Conservation (phyloP, 2,113 vertebrate species). For the Azemiops feae region DNA sequence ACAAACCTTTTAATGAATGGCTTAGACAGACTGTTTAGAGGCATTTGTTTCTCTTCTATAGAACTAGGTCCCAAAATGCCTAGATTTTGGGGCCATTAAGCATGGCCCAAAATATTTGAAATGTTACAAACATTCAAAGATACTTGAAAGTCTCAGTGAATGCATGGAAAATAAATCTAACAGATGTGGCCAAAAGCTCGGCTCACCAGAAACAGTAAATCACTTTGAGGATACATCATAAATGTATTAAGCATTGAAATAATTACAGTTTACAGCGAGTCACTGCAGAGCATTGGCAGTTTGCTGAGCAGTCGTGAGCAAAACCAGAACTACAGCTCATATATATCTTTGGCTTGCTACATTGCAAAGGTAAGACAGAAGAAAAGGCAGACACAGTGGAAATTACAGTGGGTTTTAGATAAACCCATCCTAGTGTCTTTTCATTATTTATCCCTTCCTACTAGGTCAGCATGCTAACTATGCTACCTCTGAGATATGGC, state of each 20-base stretch:
- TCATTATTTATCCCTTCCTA: neutral
- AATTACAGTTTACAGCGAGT: neutral
- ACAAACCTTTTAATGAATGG: neutral
- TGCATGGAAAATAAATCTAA: neutral
- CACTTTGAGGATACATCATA: neutral
- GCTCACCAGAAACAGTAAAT: neutral
- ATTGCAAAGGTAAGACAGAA: neutral
- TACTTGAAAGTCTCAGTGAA: neutral
- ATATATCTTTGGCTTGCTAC: neutral
- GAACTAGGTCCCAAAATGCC: neutral
- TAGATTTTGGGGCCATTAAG: neutral
- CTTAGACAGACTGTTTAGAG: neutral
- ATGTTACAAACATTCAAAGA: neutral
- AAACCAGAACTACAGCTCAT: neutral
- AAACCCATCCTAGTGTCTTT: neutral
- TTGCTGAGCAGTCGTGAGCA: neutral
- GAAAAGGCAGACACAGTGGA: neutral
- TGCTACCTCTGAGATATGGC: neutral
- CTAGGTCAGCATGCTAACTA: neutral
- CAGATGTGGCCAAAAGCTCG: neutral
- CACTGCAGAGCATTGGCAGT: neutral
- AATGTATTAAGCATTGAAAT: neutral
- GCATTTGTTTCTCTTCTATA: neutral
- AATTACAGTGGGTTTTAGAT: neutral
- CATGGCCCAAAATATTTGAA: neutral